Evolutionary conservation across 2,113 vertebrate species (phyloP).

Genomic region (Colistium nudipinnis): DNA sequence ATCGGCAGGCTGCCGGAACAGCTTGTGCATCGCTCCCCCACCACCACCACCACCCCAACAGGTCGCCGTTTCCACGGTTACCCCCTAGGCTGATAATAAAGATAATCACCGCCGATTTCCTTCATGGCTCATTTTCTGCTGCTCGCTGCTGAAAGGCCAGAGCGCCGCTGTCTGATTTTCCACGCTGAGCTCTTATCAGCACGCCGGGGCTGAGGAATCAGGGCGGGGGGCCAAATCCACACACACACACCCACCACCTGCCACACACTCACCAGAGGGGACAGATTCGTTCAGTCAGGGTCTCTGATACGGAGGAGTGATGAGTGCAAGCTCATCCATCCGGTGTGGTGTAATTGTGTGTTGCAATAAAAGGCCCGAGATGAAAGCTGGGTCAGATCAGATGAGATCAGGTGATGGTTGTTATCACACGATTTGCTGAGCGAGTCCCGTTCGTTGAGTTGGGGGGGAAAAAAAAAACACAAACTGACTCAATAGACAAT

Average conservation of each 20-base stretch:
- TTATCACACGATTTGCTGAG: constrained; percentile 58
- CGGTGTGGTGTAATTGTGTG: constrained; percentile 59
- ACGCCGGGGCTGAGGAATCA: constrained; percentile 31
- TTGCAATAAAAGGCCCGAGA: constrained; percentile 39
- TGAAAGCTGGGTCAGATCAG: constrained; percentile 56
- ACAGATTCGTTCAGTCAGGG: constrained; percentile 57
- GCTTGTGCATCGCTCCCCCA: constrained; percentile 46
- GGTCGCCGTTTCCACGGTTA: constrained; percentile 70
- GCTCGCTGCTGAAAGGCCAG: constrained; percentile 68
- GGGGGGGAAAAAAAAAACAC: no score
- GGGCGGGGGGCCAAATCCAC: constrained; percentile 47
- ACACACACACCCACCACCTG: constrained; percentile 67
- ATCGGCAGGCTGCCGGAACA: constrained; percentile 71
- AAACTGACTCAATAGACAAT: constrained; percentile 22
- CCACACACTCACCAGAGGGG: constrained; percentile 65
- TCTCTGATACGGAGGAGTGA: constrained; percentile 57
- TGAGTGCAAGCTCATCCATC: constrained; percentile 65
- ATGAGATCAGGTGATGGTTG: constrained; percentile 57
- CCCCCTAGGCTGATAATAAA: constrained; percentile 79
- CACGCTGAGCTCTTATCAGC: constrained; percentile 67
- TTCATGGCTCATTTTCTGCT: constrained; percentile 78
- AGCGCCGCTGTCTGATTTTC: constrained; percentile 70
- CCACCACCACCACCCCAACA: constrained; percentile 15
- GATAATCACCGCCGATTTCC: constrained; percentile 79
- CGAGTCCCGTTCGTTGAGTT: neutral